These are phyloP conservation scores for Physeter macrocephalus DNA, from an alignment of 2,113 vertebrate species.

Conservation along the genomic window DNA sequence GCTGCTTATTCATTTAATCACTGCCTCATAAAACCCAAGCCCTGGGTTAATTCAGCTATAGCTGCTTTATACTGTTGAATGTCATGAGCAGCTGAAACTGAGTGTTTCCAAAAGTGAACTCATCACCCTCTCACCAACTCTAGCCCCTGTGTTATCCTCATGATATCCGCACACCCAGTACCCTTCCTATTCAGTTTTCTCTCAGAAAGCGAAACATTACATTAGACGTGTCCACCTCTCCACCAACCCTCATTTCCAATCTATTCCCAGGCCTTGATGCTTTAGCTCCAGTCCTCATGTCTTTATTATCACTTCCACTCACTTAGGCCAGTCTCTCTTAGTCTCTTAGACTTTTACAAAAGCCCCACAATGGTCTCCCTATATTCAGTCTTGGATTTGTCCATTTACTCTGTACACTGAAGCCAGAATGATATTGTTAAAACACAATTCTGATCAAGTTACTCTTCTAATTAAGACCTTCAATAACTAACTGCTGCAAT, in stretches of 20 bases:
- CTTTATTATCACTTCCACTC: not conserved
- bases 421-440: not conserved
- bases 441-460: not conserved
- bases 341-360: not conserved
- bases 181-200: not conserved
- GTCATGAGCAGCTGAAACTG: not conserved
- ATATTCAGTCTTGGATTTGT: not conserved
- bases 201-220: not conserved
- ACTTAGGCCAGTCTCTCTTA: not conserved
- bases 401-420: not conserved
- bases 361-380: not conserved
- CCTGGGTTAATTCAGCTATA: not conserved
- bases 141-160: not conserved
- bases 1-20: not conserved
- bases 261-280: too few relatives aligned
- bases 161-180: rapidly evolving
- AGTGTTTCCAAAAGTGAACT: not conserved
- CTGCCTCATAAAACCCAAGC: not conserved
- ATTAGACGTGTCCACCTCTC: not conserved
- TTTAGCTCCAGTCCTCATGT: not conserved
- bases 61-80: not conserved
- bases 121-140: not conserved
- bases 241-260: not conserved
- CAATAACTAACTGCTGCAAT: not conserved
- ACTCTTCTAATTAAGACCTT: not conserved